Conservation (phyloP, 2,888 invertebrate species). For the Leptinotarsa haldemani region DNA sequence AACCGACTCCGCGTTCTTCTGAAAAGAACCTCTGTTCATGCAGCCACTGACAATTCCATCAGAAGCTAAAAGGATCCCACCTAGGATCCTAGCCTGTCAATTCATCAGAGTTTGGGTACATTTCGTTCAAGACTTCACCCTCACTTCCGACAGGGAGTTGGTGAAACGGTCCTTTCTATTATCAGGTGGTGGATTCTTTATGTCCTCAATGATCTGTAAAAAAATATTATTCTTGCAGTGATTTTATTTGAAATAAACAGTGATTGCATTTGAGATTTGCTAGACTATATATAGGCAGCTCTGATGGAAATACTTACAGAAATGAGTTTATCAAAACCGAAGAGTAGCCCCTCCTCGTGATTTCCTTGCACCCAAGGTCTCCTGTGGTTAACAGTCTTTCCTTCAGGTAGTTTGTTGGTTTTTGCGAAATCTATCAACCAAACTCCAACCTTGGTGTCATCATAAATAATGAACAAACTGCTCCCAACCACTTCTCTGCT, state of each 20-base stretch:
- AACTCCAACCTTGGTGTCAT: conserved; percentile 86
- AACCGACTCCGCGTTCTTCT: conserved; percentile 1
- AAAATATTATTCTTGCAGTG: conserved; percentile 28
- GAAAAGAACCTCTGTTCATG: conserved; percentile 27
- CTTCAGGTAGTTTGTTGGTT: conserved; percentile 80
- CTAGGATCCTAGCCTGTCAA: conserved; percentile 5
- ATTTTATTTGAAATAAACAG: no score
- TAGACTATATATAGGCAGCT: background rate
- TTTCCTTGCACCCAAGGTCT: conserved; percentile 91
- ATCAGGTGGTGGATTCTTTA: conserved; percentile 47
- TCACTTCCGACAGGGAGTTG: conserved; percentile 57
- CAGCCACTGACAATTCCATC: conserved; percentile 18
- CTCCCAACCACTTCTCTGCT: conserved; percentile 94
- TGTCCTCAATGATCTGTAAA: conserved; percentile 55
- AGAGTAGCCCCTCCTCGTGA: conserved; percentile 94
- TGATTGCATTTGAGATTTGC: no score
- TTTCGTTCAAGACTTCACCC: conserved; percentile 58
- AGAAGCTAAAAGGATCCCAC: conserved; percentile 22
- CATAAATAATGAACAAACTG: conserved; percentile 94
- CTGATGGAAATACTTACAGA: conserved; percentile 67
- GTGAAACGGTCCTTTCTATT: conserved; percentile 50
- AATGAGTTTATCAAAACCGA: conserved; percentile 92
- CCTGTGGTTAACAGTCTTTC: conserved; percentile 80
- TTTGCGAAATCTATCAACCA: conserved; percentile 99
- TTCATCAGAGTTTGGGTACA: background rate